Conservation (phyloP, 2,113 vertebrate genomes). For the Willisornis vidua region DNA sequence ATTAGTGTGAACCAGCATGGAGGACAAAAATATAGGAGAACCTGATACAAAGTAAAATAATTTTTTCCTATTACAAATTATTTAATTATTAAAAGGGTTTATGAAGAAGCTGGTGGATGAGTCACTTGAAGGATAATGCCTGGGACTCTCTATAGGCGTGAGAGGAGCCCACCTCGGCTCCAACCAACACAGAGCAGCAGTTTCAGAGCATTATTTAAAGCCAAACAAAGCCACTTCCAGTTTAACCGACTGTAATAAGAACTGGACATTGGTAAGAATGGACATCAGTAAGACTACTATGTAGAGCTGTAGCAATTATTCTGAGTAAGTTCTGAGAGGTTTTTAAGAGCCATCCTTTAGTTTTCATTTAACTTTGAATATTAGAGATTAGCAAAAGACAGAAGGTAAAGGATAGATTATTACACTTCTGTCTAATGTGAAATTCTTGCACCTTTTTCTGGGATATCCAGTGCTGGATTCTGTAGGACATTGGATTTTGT, state of each 20-base stretch:
- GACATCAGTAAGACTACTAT: neutral
- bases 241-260: neutral
- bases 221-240: neutral
- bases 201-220: neutral
- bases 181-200: neutral
- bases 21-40: neutral
- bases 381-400: neutral
- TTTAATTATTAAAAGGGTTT: neutral
- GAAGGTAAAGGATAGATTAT: neutral
- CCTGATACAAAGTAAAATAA: neutral
- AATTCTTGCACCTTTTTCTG: neutral
- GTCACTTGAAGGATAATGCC: neutral
- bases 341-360: neutral
- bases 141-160: neutral
- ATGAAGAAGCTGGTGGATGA: neutral
- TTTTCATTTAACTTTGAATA: neutral
- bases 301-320: neutral
- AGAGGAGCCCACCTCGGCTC: neutral
- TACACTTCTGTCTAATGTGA: neutral
- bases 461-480: neutral
- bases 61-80: neutral
- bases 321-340: neutral
- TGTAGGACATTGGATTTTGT: neutral
- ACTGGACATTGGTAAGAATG: neutral
- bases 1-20: fast-evolving